A percentile compares a stretch with the other conserved stretches of the same genome.
These are phyloP conservation scores for Drosophila quadrilineata DNA, from an alignment of 1,140 invertebrate species.

Conservation along the genomic window DNA sequence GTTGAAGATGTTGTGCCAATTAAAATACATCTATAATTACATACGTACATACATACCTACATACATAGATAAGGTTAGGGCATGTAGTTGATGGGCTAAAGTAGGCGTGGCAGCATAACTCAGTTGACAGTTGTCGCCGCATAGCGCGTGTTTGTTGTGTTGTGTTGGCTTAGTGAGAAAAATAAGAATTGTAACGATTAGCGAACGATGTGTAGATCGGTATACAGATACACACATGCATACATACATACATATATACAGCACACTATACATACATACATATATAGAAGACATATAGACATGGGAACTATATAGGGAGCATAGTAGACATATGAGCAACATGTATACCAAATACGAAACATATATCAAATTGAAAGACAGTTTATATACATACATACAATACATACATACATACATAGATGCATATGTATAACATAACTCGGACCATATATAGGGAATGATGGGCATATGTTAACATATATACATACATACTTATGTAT, in stretches of 20 bases:
- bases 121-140: constrained; percentile 16
- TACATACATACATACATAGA: no score
- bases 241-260: constrained; percentile 36
- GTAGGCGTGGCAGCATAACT: constrained; percentile 28
- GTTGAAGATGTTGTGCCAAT: constrained; percentile 43
- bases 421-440: constrained; percentile 2
- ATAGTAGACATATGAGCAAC: constrained; percentile 56
- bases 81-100: constrained; percentile 30
- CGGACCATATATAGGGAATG: constrained; percentile 17
- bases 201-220: constrained; percentile 2
- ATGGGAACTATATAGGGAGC: constrained; percentile 55
- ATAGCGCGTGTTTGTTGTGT: not conserved
- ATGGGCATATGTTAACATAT: not conserved
- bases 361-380: constrained; percentile 33
- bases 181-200: constrained; percentile 1
- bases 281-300: constrained; percentile 17
- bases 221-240: constrained; percentile 18
- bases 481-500: not conserved
- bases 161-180: constrained; percentile 15
- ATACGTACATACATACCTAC: constrained; percentile 32
- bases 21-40: constrained; percentile 32
- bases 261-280: constrained; percentile 35
- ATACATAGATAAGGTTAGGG: constrained; percentile 10
- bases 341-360: constrained; percentile 39
- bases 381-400: no score